Evolutionary conservation across 2,113 vertebrate genomes (phyloP).

Genomic region (Actenoides lindsayi): DNA sequence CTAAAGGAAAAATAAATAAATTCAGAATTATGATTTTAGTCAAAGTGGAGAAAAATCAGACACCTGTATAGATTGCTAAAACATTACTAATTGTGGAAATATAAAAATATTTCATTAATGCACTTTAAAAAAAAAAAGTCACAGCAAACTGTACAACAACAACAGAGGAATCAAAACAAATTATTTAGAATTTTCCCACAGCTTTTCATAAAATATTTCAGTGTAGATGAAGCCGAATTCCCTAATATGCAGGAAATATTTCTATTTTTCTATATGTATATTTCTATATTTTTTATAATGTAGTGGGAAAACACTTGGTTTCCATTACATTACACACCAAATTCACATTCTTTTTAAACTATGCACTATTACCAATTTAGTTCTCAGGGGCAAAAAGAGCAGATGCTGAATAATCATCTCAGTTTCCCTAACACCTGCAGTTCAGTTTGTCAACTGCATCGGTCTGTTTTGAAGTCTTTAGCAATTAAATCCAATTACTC

Average conservation of each 20-base stretch:
- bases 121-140: neutral
- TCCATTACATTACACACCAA: neutral
- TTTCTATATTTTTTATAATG: neutral
- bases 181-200: neutral
- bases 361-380: neutral
- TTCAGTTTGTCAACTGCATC: neutral
- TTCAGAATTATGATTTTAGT: neutral
- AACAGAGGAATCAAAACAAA: neutral
- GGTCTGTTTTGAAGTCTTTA: neutral
- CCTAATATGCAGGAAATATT: neutral
- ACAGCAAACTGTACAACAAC: neutral
- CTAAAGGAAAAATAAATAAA: neutral
- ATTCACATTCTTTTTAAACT: neutral
- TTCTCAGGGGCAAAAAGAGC: neutral
- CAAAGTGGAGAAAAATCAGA: neutral
- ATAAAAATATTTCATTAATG: neutral
- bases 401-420: neutral
- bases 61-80: neutral
- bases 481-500: neutral
- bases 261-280: neutral
- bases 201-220: neutral
- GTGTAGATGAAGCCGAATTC: neutral
- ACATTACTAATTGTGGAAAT: neutral
- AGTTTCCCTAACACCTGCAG: neutral
- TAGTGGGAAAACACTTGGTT: neutral